Percentiles rank a stretch among this genome's conserved stretches.
Evolutionary conservation across 1,140 invertebrate species (phyloP).

Genomic region (Tetragonula clypearis): DNA sequence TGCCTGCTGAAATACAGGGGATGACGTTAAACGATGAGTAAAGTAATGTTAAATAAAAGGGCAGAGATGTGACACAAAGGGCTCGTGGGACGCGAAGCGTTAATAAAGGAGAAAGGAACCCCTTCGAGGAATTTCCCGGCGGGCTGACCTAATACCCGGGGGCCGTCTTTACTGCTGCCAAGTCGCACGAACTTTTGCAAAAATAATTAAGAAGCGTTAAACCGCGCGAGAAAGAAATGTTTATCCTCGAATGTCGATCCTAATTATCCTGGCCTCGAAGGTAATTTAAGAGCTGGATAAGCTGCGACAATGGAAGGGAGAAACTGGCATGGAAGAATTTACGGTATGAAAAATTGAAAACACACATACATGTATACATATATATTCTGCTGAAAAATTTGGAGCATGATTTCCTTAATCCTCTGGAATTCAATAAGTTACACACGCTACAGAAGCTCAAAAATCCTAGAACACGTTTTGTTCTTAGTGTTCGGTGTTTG

Average conservation of each 20-base stretch:
- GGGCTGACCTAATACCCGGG: conserved; percentile 11
- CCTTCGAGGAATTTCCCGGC: conserved; percentile 15
- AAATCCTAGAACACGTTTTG: no score
- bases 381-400: no score
- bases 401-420: no score
- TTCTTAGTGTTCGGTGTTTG: no score
- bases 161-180: not conserved
- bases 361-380: no score
- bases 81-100: not conserved
- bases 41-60: not conserved
- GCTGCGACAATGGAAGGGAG: no score
- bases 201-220: conserved; percentile 3
- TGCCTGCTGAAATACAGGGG: not conserved
- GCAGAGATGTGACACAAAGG: not conserved
- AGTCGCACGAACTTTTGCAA: conserved; percentile 4
- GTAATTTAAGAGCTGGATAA: no score
- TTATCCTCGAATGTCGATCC: not conserved
- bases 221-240: not conserved
- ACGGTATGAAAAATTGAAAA: no score
- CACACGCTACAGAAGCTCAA: no score
- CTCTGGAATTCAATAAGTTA: no score
- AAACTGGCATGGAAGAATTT: no score
- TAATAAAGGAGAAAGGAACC: not conserved
- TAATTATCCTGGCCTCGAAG: no score
- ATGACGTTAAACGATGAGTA: not conserved